A percentile compares a stretch with the other conserved stretches of the same genome.
Evolutionary conservation across 2,888 invertebrate genomes (phyloP).

Genomic region (Macaria notata): DNA sequence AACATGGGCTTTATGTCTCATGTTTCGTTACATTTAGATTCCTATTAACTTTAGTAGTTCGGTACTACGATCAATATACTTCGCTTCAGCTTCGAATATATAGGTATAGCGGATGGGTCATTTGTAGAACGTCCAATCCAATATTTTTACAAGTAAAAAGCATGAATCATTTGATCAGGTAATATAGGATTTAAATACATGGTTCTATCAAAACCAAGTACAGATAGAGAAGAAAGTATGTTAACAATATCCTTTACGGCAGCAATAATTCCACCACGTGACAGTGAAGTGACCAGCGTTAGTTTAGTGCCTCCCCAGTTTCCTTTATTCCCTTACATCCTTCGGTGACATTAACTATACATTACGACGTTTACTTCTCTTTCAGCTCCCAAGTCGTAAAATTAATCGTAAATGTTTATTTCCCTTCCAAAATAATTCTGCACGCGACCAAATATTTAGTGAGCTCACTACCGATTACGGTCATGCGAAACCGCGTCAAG

Average conservation of each 20-base stretch:
- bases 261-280: conserved; percentile 23
- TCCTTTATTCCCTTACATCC: conserved; percentile 24
- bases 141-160: too few species aligned
- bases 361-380: conserved; percentile 33
- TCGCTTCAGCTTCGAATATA: too few species aligned
- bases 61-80: too few species aligned
- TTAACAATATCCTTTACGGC: conserved; percentile 2
- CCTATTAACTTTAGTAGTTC: too few species aligned
- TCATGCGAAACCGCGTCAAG: conserved; percentile 58
- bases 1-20: too few species aligned
- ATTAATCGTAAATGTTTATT: conserved; percentile 56
- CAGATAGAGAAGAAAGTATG: too few species aligned
- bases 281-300: conserved; percentile 24
- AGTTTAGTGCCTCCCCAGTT: conserved; percentile 28
- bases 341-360: conserved; percentile 37
- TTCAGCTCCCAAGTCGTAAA: conserved; percentile 42
- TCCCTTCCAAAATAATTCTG: conserved; percentile 48
- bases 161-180: too few species aligned
- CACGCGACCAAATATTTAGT: conserved; percentile 70
- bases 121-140: too few species aligned
- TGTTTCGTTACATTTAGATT: too few species aligned
- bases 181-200: too few species aligned
- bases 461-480: conserved; percentile 47
- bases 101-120: too few species aligned
- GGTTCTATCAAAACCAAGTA: too few species aligned